A percentile compares a stretch with the other conserved stretches of the same genome.
phyloP scores from a whole-genome alignment of 2,888 invertebrate species.

The Clepsis dumicolana region DNA sequence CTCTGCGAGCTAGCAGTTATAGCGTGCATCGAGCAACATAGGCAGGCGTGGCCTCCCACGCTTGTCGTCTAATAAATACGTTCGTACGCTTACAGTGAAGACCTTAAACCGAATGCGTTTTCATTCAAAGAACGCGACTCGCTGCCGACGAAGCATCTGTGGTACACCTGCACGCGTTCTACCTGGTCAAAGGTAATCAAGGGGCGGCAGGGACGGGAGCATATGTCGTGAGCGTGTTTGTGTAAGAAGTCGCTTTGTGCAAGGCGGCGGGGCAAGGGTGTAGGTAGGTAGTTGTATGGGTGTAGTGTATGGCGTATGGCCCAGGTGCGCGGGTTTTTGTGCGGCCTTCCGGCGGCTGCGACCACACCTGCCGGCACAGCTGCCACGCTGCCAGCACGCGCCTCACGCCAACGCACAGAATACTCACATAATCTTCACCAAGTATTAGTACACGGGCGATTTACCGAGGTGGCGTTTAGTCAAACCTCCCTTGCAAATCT shows the following conservation, averaged over 20 bases:
- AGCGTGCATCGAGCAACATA: background rate
- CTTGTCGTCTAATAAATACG: background rate
- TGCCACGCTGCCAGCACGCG: conserved; percentile 68
- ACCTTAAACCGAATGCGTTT: background rate
- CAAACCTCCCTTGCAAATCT: background rate
- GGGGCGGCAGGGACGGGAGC: conserved; percentile 53
- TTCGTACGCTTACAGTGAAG: background rate
- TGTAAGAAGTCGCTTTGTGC: conserved; percentile 70
- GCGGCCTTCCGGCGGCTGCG: conserved; percentile 82
- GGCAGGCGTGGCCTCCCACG: background rate
- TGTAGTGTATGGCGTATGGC: conserved; percentile 46
- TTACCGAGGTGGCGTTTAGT: background rate
- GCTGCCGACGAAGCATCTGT: conserved; percentile 29
- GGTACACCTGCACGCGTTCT: conserved; percentile 36
- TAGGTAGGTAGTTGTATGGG: conserved; percentile 47
- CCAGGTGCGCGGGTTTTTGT: conserved; percentile 84
- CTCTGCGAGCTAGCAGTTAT: background rate
- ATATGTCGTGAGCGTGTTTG: conserved; percentile 64
- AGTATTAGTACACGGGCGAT: background rate
- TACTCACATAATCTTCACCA: conserved; percentile 19
- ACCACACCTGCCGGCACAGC: conserved; percentile 79
- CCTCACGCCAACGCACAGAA: conserved; percentile 50
- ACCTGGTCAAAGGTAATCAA: conserved; percentile 51
- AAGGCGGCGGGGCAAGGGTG: conserved; percentile 62
- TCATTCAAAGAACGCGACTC: conserved; percentile 2